Base-by-base conservation (phyloP, 2,113 vertebrate genomes). In the Sinocyclocheilus maitianheensis region DNA sequence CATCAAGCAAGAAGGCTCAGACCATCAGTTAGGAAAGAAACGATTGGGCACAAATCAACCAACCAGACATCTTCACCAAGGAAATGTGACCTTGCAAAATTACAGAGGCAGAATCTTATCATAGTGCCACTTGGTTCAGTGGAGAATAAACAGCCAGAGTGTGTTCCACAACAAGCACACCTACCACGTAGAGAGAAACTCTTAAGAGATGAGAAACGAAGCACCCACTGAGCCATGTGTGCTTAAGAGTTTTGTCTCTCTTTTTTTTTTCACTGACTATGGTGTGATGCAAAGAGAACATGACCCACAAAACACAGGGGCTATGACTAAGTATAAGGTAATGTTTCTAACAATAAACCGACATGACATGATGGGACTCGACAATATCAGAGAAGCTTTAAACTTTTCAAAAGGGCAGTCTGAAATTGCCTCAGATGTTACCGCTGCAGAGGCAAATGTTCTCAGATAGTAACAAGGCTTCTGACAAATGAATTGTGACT, bases 41-140 rank as follows among this genome's bases (percentile, higher is more conserved):
- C 75, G 60, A 86, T 78, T 88, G 87, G 83, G 63, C 87, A 78
- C 20, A 53, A 87, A 74, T 82, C 85, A 90, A 76, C 87, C 85
- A 78, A 72, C 43, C 89, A 85, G 83, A 80, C 67, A 43, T 77
- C 37, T 60, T 81, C 55, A 30, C 85, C 51, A 74, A 84, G 83
- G 53, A 84, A 55, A 58, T 58, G 37, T 87, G 87, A 87, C 85
- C 87, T 90, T 88, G 85, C 58, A 85, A 74, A 83, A 86, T 82
- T 84, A 85, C 69, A 84, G 67, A 12, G n/a, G 37, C 72, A 77
- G 71, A 84, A 78, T 85, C 62, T 74, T 84, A 82, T 89, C 88
- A 62, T 48, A 58, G 71, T 34, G 30, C 46, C 80, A 78, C 86
- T 87, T 83, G 85, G 85, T 77, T 84, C 76, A 76, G 60, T 71